A percentile compares a stretch with the other conserved stretches of the same genome.
phyloP scores from a whole-genome alignment of 1,140 invertebrate species.

The Penaeus chinensis region DNA sequence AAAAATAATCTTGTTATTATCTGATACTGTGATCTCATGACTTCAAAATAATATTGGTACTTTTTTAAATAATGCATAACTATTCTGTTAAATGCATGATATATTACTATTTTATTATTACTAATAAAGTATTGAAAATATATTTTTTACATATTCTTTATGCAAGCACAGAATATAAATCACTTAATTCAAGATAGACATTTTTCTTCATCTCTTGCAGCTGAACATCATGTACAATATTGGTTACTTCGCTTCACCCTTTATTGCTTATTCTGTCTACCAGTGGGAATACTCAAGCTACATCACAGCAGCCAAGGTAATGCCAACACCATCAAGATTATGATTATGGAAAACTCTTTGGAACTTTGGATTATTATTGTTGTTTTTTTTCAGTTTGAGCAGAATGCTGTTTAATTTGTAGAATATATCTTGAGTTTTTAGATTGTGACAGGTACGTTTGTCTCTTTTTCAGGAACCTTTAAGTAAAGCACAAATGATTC shows the following conservation, averaged over 20 bases:
- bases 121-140: too few species aligned
- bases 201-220: background rate
- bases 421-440: too few species aligned
- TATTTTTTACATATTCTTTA: too few species aligned
- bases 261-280: background rate
- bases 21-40: too few species aligned
- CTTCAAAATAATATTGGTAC: too few species aligned
- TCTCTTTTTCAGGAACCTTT: background rate
- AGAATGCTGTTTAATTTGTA: too few species aligned
- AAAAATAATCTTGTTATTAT: background rate
- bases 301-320: conserved; percentile 2
- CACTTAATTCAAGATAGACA: background rate
- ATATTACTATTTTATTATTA: too few species aligned
- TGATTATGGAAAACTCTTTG: background rate
- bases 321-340: background rate
- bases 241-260: background rate
- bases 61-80: too few species aligned
- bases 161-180: background rate
- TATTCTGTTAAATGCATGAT: too few species aligned
- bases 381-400: background rate
- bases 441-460: too few species aligned
- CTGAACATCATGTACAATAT: conserved; percentile 17
- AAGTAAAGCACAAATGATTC: too few species aligned
- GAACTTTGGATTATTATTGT: background rate
- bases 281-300: background rate